Evolutionary conservation across 2,113 vertebrate genomes (phyloP).

Genomic region (Pogonocichla stellata): DNA sequence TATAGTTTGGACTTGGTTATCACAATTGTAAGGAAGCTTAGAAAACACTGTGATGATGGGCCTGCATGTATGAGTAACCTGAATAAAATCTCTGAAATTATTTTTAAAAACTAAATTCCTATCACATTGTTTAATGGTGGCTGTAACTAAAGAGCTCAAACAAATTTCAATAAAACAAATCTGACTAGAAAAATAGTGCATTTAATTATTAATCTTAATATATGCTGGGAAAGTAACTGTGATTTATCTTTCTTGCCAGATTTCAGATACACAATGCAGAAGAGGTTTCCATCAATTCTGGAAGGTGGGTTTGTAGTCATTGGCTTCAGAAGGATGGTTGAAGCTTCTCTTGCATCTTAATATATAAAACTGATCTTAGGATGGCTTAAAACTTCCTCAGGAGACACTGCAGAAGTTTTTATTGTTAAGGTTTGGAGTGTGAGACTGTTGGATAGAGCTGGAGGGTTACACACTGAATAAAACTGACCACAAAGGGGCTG

Average conservation of each 20-base stretch:
- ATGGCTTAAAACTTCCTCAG: neutral
- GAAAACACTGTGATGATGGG: neutral
- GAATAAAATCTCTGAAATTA: neutral
- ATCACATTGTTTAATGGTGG: neutral
- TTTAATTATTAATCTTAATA: constrained; percentile 14
- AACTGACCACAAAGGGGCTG: neutral
- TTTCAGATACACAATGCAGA: constrained; percentile 81
- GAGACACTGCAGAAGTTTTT: neutral
- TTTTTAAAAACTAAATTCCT: neutral
- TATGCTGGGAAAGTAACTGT: neutral
- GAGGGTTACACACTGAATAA: neutral
- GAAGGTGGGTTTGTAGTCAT: constrained; percentile 72
- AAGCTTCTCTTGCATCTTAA: neutral
- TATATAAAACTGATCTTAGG: fast-evolving
- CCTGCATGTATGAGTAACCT: fast-evolving
- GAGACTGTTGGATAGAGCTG: neutral
- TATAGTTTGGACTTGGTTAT: neutral
- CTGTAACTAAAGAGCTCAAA: neutral
- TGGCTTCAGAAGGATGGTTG: neutral
- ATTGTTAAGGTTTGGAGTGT: neutral
- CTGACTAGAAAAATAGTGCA: neutral
- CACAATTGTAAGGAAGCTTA: neutral
- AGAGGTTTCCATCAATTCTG: constrained; percentile 76
- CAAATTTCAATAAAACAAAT: neutral
- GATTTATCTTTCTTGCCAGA: constrained; percentile 67